Percentiles rank a stretch among this genome's conserved stretches.
Conservation (phyloP, 1,140 invertebrate genomes). For the Lepidostoma basale region DNA sequence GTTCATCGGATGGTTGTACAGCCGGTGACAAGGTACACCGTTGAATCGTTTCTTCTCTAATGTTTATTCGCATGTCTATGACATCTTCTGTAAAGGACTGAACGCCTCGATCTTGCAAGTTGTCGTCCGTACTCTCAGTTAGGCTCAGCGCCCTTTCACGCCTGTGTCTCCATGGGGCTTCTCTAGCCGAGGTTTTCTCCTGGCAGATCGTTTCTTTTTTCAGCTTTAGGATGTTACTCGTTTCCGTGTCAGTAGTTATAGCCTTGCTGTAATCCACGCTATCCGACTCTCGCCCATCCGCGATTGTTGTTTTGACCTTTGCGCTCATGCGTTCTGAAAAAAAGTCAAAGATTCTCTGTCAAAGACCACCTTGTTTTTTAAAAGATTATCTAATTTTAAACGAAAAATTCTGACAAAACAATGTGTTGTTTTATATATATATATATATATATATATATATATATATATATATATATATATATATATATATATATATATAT, state of each 20-base stretch:
- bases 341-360: background rate
- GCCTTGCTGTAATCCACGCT: background rate
- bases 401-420: no score
- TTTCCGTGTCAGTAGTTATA: conserved; percentile 28
- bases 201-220: conserved; percentile 38
- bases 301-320: conserved; percentile 27
- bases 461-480: background rate
- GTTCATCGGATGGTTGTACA: background rate
- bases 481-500: background rate
- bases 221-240: conserved; percentile 40
- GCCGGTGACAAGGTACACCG: background rate
- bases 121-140: no score
- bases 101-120: background rate
- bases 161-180: conserved; percentile 45
- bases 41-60: conserved; percentile 35
- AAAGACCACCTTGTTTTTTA: no score
- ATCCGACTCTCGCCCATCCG: conserved; percentile 27
- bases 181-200: conserved; percentile 37
- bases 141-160: no score
- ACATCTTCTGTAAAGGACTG: conserved; percentile 34
- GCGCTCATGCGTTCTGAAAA: conserved; percentile 37
- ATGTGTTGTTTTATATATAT: background rate
- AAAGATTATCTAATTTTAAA: no score
- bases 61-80: conserved; percentile 35
- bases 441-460: background rate